Conservation (phyloP, 2,797 vertebrate species). For the Scleropages formosus region DNA sequence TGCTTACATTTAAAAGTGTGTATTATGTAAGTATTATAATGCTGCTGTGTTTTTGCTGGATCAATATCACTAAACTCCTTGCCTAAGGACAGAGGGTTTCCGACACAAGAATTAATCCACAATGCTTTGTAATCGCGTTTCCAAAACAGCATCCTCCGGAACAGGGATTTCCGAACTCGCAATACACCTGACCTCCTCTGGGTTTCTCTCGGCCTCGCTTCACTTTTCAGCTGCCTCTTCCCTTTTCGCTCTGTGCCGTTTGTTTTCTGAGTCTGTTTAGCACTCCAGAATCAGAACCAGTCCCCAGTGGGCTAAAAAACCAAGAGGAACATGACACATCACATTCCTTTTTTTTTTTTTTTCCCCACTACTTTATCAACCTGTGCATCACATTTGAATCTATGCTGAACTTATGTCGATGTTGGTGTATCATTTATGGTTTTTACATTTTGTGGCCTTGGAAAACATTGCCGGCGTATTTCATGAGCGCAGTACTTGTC, state of each 20-base stretch:
- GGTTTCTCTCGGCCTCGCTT: not conserved
- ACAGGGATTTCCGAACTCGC: not conserved
- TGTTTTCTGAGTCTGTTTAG: not conserved
- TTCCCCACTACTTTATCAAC: no score
- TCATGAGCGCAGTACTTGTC: no score
- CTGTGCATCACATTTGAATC: no score
- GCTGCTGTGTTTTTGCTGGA: no score
- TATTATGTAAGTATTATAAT: no score
- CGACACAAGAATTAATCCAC: constrained; percentile 1
- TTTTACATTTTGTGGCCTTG: no score
- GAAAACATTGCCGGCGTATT: no score
- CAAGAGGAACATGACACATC: no score
- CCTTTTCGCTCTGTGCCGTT: not conserved
- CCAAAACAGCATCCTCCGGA: not conserved
- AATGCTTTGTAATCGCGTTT: constrained; percentile 7
- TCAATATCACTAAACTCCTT: not conserved
- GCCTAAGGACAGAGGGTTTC: not conserved
- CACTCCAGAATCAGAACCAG: not conserved
- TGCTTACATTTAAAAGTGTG: not conserved
- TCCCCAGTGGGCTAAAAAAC: no score
- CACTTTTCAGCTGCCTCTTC: not conserved
- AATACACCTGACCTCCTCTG: not conserved
- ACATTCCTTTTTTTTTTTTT: no score
- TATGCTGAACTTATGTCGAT: no score
- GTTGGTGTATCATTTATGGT: no score